Base-by-base conservation (phyloP, 2,888 invertebrate genomes). In the Acronicta aceris region DNA sequence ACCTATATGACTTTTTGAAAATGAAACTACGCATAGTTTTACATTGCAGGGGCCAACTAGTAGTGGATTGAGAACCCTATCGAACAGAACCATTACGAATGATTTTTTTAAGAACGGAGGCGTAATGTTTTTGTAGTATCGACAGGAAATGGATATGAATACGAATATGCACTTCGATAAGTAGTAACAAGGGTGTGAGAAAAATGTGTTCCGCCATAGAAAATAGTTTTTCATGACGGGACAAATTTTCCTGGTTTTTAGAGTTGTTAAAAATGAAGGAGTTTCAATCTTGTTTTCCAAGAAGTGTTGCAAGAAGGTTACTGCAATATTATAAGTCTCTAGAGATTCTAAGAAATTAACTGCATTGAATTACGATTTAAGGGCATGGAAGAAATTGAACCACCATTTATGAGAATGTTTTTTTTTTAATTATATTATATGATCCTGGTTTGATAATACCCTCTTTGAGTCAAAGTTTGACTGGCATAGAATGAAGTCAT, bases 101-200 rank as follows among this genome's bases (percentile, higher is more conserved):
- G 72, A 61, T 75, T 77, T 81, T 33, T 73, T 76, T 66, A 75
- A 76, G 74, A 76, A 75, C 61, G 58, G 43, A 73, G 71, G 67
- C 66, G 72, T 81, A 78, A 75, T 79, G 76, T 79, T 79, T 79
- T 79, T 73, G 59, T 72, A 59, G 64, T 74, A 73, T 71, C 59
- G 71, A 64, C 58, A 69, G 71, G 76, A 80, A 81, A 78, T 69
- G 51, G 68, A 65, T 59, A 65, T 65, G 49, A 27, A 52, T 49
- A 61, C 50, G 54, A 68, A 36, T 48, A 51, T 60, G 52, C 55
- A 69, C 63, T 71, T 55, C 15, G 41, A 59, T 59, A 33, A 33
- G 12, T 33, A 40, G 56, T 27, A 41, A 52, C 33, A 43, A 21
- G 47, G 48, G 50, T 50, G 58, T 21, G 47, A 41, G 7, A 46